Evolutionary conservation across 2,888 invertebrate species (phyloP).

Genomic region (Melitaea athalia): DNA sequence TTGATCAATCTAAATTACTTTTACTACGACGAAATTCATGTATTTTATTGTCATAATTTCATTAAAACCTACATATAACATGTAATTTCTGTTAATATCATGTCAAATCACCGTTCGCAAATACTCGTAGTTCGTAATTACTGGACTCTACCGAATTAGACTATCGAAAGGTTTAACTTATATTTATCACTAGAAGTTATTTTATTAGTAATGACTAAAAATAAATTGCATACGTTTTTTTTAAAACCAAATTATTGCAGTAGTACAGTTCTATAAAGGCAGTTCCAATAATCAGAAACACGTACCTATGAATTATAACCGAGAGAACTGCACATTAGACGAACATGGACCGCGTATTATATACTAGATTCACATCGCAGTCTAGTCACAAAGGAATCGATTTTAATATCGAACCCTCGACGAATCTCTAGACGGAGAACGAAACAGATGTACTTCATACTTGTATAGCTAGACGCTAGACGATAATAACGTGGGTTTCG

Average conservation of each 20-base stretch:
- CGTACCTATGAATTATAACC: slow-evolving; percentile 18
- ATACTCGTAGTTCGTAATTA: slow-evolving; percentile 1
- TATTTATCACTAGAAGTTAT: slow-evolving; percentile 13
- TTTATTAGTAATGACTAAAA: too few relatives aligned
- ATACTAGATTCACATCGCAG: background rate
- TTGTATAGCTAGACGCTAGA: slow-evolving; percentile 8
- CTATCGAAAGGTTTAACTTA: slow-evolving; percentile 12
- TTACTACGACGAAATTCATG: background rate
- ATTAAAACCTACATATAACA: too few relatives aligned
- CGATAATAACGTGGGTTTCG: slow-evolving; percentile 7
- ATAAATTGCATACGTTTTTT: background rate
- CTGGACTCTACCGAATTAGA: slow-evolving; percentile 9
- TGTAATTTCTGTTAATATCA: background rate
- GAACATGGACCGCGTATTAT: slow-evolving; percentile 22
- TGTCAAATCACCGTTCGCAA: too few relatives aligned
- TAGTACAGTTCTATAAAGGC: slow-evolving; percentile 14
- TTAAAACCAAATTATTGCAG: slow-evolving; percentile 12
- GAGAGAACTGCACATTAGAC: slow-evolving; percentile 26
- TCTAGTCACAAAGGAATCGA: slow-evolving; percentile 27
- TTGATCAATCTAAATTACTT: background rate
- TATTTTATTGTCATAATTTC: too few relatives aligned
- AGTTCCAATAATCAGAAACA: slow-evolving; percentile 22
- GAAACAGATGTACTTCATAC: background rate
- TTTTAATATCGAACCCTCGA: slow-evolving; percentile 27
- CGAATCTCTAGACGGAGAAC: slow-evolving; percentile 31